Conservation (phyloP, 2,797 vertebrate genomes). For the Enteromius afrohamiltoni region DNA sequence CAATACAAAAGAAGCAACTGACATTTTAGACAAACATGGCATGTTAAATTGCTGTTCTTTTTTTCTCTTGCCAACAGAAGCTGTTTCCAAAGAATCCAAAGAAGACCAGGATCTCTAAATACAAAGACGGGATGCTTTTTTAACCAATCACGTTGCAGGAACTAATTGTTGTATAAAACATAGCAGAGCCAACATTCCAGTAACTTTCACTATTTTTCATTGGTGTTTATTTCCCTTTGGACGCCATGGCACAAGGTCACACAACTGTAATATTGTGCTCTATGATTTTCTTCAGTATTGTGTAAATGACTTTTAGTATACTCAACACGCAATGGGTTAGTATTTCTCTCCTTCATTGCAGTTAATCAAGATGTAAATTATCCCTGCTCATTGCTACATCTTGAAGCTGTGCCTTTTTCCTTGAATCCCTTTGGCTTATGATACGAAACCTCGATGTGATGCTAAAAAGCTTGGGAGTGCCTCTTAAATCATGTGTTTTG, state of each 20-base stretch:
- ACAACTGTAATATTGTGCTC: neutral
- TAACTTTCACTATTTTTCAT: neutral
- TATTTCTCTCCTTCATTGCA: constrained; percentile 6
- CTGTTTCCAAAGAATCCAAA: neutral
- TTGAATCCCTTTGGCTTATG: constrained; percentile 27
- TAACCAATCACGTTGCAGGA: neutral
- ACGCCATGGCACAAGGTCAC: neutral
- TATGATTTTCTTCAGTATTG: neutral
- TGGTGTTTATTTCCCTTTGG: neutral
- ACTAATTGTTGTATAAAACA: neutral
- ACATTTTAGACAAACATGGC: neutral
- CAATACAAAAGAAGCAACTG: neutral
- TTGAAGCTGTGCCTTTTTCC: constrained; percentile 29
- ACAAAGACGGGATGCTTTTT: neutral
- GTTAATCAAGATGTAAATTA: neutral
- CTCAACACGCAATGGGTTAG: neutral
- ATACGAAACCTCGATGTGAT: constrained; percentile 42
- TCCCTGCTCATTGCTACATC: constrained; percentile 36
- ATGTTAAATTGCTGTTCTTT: neutral
- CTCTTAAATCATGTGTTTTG: constrained; percentile 57
- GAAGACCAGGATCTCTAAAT: neutral
- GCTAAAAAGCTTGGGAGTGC: constrained; percentile 37
- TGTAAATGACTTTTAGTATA: neutral
- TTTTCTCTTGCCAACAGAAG: neutral
- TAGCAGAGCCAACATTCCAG: neutral